Conservation (phyloP, 2,113 vertebrate species). For the Pelvicachromis taeniatus region DNA sequence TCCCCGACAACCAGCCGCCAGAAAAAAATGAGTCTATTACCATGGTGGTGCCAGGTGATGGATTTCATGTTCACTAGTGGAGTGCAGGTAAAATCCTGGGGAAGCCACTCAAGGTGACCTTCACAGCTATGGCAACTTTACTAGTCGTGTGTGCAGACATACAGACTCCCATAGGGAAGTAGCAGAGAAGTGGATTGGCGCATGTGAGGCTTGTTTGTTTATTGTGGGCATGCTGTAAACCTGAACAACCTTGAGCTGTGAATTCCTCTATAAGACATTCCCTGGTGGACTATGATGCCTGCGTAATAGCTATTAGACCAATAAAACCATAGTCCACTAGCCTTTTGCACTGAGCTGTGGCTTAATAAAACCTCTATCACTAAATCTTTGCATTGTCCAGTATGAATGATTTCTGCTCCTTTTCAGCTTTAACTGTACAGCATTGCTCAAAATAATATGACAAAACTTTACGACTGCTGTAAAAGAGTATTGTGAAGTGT, state of each 20-base stretch:
- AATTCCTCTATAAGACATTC: conserved; percentile 31
- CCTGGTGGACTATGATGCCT: conserved; percentile 16
- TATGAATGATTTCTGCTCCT: neutral
- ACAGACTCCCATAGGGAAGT: conserved; percentile 56
- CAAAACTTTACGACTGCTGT: neutral
- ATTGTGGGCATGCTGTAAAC: conserved; percentile 44
- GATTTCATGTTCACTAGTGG: conserved; percentile 66
- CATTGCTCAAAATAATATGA: neutral
- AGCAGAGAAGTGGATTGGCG: conserved; percentile 20
- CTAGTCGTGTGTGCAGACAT: conserved; percentile 24
- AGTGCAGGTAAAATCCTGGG: conserved; percentile 64
- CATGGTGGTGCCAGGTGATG: conserved; percentile 71
- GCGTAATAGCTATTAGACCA: conserved; percentile 11
- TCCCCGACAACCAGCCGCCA: conserved; percentile 53
- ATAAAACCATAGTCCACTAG: conserved; percentile 20
- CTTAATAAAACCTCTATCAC: neutral
- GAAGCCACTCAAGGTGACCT: conserved; percentile 72
- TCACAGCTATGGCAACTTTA: conserved; percentile 53
- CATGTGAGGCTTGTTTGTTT: conserved; percentile 65
- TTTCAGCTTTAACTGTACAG: neutral
- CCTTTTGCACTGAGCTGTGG: conserved; percentile 1
- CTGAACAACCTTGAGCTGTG: conserved; percentile 59
- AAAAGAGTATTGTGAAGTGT: neutral
- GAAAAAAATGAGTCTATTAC: conserved; percentile 73
- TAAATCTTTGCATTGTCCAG: neutral